A percentile compares a stretch with the other conserved stretches of the same genome.
Evolutionary conservation across 2,113 vertebrate species (phyloP).

Genomic region (Pluvianellus socialis): DNA sequence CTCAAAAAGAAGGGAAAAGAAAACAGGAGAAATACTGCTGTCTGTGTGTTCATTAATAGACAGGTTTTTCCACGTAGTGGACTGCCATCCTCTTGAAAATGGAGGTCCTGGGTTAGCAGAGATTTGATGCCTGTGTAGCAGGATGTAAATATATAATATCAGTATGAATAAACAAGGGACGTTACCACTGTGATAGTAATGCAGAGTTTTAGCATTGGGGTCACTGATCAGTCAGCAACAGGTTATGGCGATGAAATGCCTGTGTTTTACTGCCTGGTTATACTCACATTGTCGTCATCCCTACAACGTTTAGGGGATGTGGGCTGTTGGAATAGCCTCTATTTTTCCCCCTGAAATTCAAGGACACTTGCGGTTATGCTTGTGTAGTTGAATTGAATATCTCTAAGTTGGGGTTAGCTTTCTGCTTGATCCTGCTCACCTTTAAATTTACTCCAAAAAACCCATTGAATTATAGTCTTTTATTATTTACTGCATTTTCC

Average conservation of each 20-base stretch:
- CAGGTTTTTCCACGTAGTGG: neutral
- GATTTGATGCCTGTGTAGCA: neutral
- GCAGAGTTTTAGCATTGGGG: neutral
- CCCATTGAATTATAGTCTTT: neutral
- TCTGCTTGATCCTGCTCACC: neutral
- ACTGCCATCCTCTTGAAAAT: neutral
- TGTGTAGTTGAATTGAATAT: neutral
- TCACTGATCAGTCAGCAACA: neutral
- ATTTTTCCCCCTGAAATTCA: neutral
- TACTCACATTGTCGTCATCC: neutral
- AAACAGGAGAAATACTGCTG: neutral
- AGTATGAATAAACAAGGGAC: neutral
- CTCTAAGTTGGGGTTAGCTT: neutral
- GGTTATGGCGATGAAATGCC: neutral
- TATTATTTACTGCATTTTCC: neutral
- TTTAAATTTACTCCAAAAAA: neutral
- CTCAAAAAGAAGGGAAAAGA: neutral
- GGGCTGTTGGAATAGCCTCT: neutral
- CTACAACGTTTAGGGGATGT: neutral
- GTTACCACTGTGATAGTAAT: neutral
- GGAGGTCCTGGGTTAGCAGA: neutral
- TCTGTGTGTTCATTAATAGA: neutral
- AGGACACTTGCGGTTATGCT: neutral
- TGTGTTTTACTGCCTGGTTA: neutral
- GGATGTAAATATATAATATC: neutral